A percentile compares a stretch with the other conserved stretches of the same genome.
phyloP scores from a whole-genome alignment of 92 coral and sea anemone species.

The Plumapathes pennacea region DNA sequence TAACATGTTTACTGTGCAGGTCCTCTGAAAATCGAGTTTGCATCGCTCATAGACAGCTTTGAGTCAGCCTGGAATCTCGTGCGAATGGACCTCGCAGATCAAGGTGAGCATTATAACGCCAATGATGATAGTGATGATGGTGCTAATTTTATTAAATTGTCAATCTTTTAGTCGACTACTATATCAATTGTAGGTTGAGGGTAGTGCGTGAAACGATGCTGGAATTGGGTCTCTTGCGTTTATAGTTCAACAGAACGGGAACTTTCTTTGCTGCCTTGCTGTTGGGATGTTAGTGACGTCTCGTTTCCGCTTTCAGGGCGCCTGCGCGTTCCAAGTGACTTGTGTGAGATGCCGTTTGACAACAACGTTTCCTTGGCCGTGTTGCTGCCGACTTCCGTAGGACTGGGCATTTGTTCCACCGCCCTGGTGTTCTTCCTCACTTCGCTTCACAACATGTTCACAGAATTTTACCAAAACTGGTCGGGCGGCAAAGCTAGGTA shows the following conservation, averaged over 20 bases:
- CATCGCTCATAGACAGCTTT: constrained; percentile 57
- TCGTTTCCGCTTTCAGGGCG: constrained; percentile 48
- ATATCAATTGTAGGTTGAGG: too few relatives aligned
- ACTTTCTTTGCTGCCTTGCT: not conserved
- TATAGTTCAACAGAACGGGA: not conserved
- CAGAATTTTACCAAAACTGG: constrained; percentile 43
- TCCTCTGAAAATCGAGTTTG: constrained; percentile 44
- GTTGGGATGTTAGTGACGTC: too few relatives aligned
- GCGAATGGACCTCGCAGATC: constrained; percentile 55
- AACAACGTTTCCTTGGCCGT: constrained; percentile 56
- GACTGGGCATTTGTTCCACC: constrained; percentile 70
- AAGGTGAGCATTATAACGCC: too few relatives aligned
- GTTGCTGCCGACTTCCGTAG: constrained; percentile 70
- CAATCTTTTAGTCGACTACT: too few relatives aligned
- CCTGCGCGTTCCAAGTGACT: constrained; percentile 55
- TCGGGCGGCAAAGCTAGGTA: constrained; percentile 48
- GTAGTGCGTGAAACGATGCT: not conserved
- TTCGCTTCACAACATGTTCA: constrained; percentile 70
- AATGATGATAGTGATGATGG: too few relatives aligned
- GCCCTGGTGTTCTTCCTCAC: constrained; percentile 59
- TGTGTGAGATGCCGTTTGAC: constrained; percentile 58
- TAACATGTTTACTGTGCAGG: constrained; percentile 8
- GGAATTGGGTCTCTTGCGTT: not conserved
- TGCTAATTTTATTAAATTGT: too few relatives aligned
- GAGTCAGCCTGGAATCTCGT: constrained; percentile 74